phyloP scores from a whole-genome alignment of 2,888 invertebrate genomes.

The Synanthedon andrenaeformis region DNA sequence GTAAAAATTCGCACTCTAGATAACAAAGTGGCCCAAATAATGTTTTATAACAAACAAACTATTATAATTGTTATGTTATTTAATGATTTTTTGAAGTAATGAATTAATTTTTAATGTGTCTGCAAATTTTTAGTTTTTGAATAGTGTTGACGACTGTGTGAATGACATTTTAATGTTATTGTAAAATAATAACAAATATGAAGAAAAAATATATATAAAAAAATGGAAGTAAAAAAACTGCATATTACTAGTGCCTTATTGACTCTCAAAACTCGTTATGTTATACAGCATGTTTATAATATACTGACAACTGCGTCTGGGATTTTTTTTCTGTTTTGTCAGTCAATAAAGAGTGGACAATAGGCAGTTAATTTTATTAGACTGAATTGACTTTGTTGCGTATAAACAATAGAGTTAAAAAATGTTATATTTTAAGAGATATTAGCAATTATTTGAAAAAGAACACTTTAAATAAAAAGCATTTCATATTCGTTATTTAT shows the following conservation, averaged over 20 bases:
- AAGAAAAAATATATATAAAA: constrained; percentile 24
- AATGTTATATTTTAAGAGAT: constrained; percentile 53
- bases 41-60: no score
- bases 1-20: no score
- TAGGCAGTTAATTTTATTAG: constrained; percentile 47
- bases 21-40: no score
- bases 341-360: constrained; percentile 44
- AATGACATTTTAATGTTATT: constrained; percentile 31
- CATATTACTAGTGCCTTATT: constrained; percentile 56
- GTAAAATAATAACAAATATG: constrained; percentile 48
- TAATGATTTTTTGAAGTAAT: no score
- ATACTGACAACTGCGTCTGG: not conserved
- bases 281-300: constrained; percentile 6
- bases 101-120: no score
- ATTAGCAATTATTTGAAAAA: constrained; percentile 46
- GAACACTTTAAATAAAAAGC: constrained; percentile 55
- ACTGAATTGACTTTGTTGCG: constrained; percentile 56
- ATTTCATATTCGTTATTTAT: constrained; percentile 70
- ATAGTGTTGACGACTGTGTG: constrained; percentile 29
- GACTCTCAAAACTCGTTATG: constrained; percentile 47
- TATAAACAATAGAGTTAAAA: constrained; percentile 32
- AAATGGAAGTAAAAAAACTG: constrained; percentile 29
- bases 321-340: constrained; percentile 25
- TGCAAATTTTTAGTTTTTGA: constrained; percentile 2
- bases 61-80: no score